These are phyloP conservation scores for Xestia xanthographa DNA, from an alignment of 2,888 invertebrate genomes.

Conservation along the genomic window DNA sequence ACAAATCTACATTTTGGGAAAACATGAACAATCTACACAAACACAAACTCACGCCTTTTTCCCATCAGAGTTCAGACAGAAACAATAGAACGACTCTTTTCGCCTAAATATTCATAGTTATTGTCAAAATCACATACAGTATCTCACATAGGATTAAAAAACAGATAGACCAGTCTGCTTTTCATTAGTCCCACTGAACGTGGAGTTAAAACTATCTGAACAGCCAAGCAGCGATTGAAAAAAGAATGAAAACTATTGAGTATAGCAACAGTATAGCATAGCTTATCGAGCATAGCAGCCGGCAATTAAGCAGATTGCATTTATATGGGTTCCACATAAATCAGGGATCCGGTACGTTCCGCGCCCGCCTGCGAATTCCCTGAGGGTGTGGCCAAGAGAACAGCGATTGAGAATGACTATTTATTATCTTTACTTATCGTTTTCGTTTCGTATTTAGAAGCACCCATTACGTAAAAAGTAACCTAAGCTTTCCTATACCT, in stretches of 20 bases:
- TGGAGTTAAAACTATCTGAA: constrained; percentile 27
- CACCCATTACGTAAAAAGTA: background rate
- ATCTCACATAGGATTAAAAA: background rate
- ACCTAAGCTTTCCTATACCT: background rate
- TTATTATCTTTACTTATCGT: background rate
- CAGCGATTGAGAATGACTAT: constrained; percentile 51
- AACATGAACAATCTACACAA: no score
- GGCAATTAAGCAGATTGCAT: constrained; percentile 89
- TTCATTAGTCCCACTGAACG: background rate
- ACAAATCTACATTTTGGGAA: no score
- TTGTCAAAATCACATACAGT: background rate
- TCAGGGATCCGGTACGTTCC: constrained; percentile 84
- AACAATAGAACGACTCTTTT: background rate
- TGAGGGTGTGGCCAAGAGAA: constrained; percentile 70
- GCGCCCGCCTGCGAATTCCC: constrained; percentile 79
- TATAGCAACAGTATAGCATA: constrained; percentile 59
- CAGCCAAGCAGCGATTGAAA: constrained; percentile 40
- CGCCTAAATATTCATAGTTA: background rate
- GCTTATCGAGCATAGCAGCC: constrained; percentile 80
- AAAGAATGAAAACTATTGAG: constrained; percentile 68
- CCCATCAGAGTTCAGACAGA: background rate
- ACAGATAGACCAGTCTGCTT: background rate
- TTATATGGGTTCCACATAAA: constrained; percentile 89
- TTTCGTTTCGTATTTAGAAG: background rate
- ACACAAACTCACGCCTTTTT: background rate